phyloP scores from a whole-genome alignment of 2,888 invertebrate species.

The Gisinianus flammeolus region DNA sequence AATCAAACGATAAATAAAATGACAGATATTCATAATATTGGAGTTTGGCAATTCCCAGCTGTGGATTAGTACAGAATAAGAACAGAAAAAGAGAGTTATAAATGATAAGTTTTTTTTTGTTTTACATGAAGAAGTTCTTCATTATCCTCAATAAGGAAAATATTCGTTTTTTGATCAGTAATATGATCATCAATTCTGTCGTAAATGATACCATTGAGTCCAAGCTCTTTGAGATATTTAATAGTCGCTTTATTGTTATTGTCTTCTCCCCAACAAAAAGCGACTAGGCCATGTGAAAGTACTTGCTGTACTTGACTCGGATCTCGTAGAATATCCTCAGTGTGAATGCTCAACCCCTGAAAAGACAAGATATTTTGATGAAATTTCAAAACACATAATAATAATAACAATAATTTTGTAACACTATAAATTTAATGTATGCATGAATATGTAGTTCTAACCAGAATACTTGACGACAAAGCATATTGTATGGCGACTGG shows the following conservation, averaged over 20 bases:
- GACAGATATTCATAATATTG: background rate
- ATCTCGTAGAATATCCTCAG: constrained; percentile 87
- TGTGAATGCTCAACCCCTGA: constrained; percentile 86
- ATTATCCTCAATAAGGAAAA: constrained; percentile 43
- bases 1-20: background rate
- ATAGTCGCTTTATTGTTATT: constrained; percentile 88
- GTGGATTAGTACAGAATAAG: background rate
- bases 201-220: constrained; percentile 94
- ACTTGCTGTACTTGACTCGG: constrained; percentile 80
- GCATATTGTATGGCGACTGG: constrained; percentile 84
- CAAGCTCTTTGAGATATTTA: constrained; percentile 82
- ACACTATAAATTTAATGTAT: background rate
- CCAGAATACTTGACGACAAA: constrained; percentile 77
- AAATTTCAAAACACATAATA: background rate
- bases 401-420: background rate
- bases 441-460: constrained; percentile 59
- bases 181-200: constrained; percentile 70
- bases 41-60: background rate
- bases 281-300: constrained; percentile 78
- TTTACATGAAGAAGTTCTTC: constrained; percentile 31
- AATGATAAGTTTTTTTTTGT: background rate
- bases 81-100: background rate
- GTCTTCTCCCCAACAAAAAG: constrained; percentile 98
- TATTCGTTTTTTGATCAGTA: constrained; percentile 45
- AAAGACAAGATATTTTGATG: background rate